Evolutionary conservation across 2,888 invertebrate genomes (phyloP), one percentile per base, ranked within the genome.

Genomic region (Lepidonotus clava): DNA sequence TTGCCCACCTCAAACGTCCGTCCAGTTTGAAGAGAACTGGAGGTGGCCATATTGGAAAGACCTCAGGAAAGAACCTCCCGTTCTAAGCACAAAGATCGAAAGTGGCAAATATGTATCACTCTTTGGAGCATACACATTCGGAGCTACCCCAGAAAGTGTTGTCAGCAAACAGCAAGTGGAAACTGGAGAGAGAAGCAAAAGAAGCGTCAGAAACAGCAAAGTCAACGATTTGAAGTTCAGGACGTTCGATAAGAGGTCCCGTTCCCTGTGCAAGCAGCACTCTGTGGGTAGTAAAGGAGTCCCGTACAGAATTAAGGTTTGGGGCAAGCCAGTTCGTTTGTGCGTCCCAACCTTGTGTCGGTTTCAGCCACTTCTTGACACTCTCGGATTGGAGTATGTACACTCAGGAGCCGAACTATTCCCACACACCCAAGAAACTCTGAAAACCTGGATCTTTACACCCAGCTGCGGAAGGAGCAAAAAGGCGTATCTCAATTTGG

Each of bases 1-100:
- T 34, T 14, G 36, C 5, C 41, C 11, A 18, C 14, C n/a, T n/a
- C n/a, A n/a, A n/a, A n/a, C n/a, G n/a, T n/a, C n/a, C n/a, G n/a
- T n/a, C n/a, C n/a, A n/a, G n/a, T n/a, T n/a, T 1, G 41, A n/a
- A 36, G 40, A 41, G 36, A 24, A 51, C 53, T 24, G 71, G 76
- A 11, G 51, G 36, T n/a, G 84, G 51, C 87, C 87, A 34, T 86
- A 85, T 51, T 87, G 87, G 87, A 80, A 87, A 86, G 0, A 80
- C 21, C 34, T 87, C 77, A 66, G 38, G 66, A n/a, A 51, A 41
- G n/a, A 21, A 36, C 77, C 61, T 28, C 41, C n/a, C 24, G 24
- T 61, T 24, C 61, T 61, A 11, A 61, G 28, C 28, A 61, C 24
- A 14, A 28, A 61, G 4, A 14, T 28, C 28, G 2, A 24, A 61